Conservation (phyloP, 2,888 invertebrate species). For the Atherix ibis region DNA sequence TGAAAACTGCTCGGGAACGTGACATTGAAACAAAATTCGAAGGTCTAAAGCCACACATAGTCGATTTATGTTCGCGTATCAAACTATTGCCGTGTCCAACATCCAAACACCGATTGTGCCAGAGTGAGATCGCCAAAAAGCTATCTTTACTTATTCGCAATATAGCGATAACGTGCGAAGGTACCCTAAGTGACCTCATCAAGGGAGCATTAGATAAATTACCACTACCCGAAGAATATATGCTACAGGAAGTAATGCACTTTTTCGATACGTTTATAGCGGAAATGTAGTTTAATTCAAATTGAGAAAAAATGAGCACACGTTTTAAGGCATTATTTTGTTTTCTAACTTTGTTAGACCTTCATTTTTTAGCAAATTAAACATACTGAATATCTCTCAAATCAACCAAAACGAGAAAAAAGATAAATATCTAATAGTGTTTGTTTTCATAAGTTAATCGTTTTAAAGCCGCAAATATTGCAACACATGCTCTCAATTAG, state of each 20-base stretch:
- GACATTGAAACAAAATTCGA: constrained; percentile 32
- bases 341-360: too few species aligned
- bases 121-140: constrained; percentile 32
- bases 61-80: constrained; percentile 31
- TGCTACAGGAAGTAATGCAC: constrained; percentile 23
- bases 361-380: too few species aligned
- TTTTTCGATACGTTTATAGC: constrained; percentile 11
- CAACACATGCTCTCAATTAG: too few species aligned
- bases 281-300: too few species aligned
- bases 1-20: constrained; percentile 24
- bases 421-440: too few species aligned
- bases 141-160: constrained; percentile 29
- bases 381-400: too few species aligned
- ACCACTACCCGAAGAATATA: constrained; percentile 32
- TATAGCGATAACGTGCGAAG: constrained; percentile 26
- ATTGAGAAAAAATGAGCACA: too few species aligned
- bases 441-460: too few species aligned
- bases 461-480: too few species aligned
- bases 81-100: constrained; percentile 31
- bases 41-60: constrained; percentile 28
- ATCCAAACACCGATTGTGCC: constrained; percentile 31
- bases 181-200: constrained; percentile 23
- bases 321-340: too few species aligned
- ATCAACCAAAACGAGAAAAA: too few species aligned
- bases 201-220: constrained; percentile 28